These are phyloP conservation scores for Macrostomum lignano DNA, from an alignment of 1,140 invertebrate species.

Conservation along the genomic window DNA sequence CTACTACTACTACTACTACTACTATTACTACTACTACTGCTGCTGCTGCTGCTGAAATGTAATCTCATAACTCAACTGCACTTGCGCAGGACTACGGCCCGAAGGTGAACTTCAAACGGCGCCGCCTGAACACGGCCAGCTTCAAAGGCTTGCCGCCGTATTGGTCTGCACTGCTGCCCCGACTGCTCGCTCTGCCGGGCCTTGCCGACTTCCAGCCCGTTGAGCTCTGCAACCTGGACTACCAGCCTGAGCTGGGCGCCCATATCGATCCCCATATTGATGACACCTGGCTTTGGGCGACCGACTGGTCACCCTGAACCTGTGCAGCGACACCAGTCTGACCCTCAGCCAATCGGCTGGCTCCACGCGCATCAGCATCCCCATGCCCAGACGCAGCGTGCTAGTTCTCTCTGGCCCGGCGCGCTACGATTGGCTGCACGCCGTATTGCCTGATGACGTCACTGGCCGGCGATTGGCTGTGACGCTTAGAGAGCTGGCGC, in stretches of 20 bases:
- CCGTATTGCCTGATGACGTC: too few species aligned
- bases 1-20: too few species aligned
- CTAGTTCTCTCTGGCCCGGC: too few species aligned
- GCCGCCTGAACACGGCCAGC: conserved; percentile 39
- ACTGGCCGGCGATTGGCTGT: too few species aligned
- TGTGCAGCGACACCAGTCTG: conserved; percentile 49
- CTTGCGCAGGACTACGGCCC: conserved; percentile 61
- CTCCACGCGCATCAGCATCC: too few species aligned
- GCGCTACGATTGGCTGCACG: too few species aligned
- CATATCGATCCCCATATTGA: conserved; percentile 91
- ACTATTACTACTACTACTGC: too few species aligned
- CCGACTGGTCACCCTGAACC: conserved; percentile 66
- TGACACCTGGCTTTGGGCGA: conserved; percentile 96
- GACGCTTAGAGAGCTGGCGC: too few species aligned
- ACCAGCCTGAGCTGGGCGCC: conserved; percentile 50
- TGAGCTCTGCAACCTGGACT: conserved; percentile 84
- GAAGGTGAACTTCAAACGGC: conserved; percentile 88
- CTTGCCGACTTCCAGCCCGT: conserved; percentile 52
- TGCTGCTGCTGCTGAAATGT: conserved; percentile 1
- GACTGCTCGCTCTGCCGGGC: conserved; percentile 37
- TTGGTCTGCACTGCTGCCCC: conserved; percentile 49
- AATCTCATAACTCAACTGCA: conserved; percentile 8
- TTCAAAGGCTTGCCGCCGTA: conserved; percentile 62
- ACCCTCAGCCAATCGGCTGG: too few species aligned
- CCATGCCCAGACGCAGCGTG: too few species aligned